Evolutionary conservation across 2,888 invertebrate species (phyloP).

Genomic region (Chaetogeoica ovagalla): DNA sequence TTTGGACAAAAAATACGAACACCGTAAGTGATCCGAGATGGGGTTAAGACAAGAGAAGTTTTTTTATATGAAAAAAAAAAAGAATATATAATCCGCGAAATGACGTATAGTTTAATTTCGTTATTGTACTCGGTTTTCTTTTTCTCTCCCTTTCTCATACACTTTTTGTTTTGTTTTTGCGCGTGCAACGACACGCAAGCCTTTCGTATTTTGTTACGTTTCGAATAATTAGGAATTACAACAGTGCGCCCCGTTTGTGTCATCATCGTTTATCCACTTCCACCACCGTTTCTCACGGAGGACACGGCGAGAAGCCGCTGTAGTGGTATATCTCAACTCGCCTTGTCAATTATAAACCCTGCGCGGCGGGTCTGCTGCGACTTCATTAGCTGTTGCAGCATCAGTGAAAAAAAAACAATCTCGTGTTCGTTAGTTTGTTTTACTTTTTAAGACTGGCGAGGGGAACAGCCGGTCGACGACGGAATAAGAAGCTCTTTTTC

Average conservation of each 20-base stretch:
- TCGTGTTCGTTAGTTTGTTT: not conserved
- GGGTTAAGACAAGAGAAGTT: conserved; percentile 28
- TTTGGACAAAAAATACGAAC: not conserved
- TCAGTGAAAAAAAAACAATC: not conserved
- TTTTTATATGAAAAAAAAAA: not conserved
- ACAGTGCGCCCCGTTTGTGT: not conserved
- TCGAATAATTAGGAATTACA: conserved; percentile 36
- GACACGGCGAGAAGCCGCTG: not conserved
- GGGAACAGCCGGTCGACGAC: not conserved
- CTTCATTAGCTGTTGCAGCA: conserved; percentile 35
- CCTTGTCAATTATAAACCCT: not conserved
- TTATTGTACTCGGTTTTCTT: not conserved
- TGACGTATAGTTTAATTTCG: conserved; percentile 29
- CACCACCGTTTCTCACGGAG: too few relatives aligned
- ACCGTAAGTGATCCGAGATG: conserved; percentile 29
- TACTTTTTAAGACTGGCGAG: not conserved
- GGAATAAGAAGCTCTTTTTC: too few relatives aligned
- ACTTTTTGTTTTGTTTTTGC: too few relatives aligned
- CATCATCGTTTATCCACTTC: too few relatives aligned
- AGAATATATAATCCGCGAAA: not conserved
- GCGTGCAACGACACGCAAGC: not conserved
- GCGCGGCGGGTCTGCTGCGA: not conserved
- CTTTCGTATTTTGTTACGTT: conserved; percentile 5
- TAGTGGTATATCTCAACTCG: not conserved
- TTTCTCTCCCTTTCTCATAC: not conserved